Evolutionary conservation across 2,888 invertebrate genomes (phyloP), one percentile per base, ranked within the genome.

Genomic region (Drosophila kuntzei): DNA sequence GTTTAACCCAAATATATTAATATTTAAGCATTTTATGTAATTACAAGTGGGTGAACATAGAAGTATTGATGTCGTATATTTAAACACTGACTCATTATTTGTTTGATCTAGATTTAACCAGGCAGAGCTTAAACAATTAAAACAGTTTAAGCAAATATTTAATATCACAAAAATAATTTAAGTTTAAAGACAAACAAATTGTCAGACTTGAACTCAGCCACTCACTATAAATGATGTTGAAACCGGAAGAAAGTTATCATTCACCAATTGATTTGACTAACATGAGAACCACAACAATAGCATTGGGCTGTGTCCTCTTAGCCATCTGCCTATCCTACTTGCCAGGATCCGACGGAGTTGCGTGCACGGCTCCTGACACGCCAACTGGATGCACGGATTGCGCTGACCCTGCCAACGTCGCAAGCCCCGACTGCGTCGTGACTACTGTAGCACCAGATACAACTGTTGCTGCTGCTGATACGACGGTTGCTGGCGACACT

Each of bases 271-370:
- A 37, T 18, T 37, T 20, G 6, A 8, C 1, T 2, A 55, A 57
- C 29, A 72, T 72, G 71, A 53, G 57, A 12, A 8, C 36, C 7
- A 47, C 22, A 44, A 20, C 36, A 22, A 16, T 68, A n/a, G 7
- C 29, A 2, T n/a, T 67, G 2, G 37, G 29, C 39, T 74, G 75
- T 39, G 71, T 47, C 25, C 16, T 74, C 14, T 8, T 72, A 41
- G 75, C 57, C 20, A 34, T 74, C 2, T 53, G 37, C 39, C 14
- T 75, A 0, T 29, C 36, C 32, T 14, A 47, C 12, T 4, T 72
- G 22, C 71, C 75, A 29, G 18, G 3, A 11, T 14, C 14, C 47
- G 8, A 34, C 16, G 63, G 29, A 8, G 47, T 3, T 22, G 4
- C 53, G 0, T 59, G 59, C 9, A 51, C 59, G 12, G 57, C 25